Evolutionary conservation across 2,113 vertebrate genomes (phyloP), one percentile per base, ranked within the genome.

Genomic region (Trochalopteron elliotii): DNA sequence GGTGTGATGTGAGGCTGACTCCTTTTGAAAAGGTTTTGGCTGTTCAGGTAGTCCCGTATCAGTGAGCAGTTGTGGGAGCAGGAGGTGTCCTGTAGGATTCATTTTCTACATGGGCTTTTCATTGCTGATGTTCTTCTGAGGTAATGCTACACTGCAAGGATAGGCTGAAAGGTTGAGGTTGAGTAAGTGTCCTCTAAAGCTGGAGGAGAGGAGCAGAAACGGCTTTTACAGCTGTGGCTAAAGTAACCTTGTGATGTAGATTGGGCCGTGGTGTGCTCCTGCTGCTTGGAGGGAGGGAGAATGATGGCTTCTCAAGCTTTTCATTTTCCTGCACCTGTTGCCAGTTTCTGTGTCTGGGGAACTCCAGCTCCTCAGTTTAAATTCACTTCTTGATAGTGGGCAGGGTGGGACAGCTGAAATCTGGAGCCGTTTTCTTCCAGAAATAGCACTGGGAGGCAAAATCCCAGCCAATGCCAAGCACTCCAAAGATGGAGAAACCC

Each of bases 71-170:
- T 90, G 47, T 11, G 55, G 56, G 33, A 87, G 37, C 33, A 44
- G 77, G 31, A 33, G 69, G 5, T 53, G 31, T 15, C 21, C 30
- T 49, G 23, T 59, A 31, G 49, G 35, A 83, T 50, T 88, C 0
- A 7, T 92, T 79, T 89, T 45, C 49, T 75, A 5, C 20, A 2
- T 0, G 0, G 44, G 8, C 11, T 11, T 55, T 64, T 70, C 2
- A 0, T 53, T 68, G 27, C 25, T 68, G 11, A 15, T 71, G 3
- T 37, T 91, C 3, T 79, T 87, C 22, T 78, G 40, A 50, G 45
- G 23, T 75, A 40, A 19, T n/a, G 45, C 24, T 78, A 0, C 57
- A 6, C 31, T 64, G 22, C 72, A 56, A 77, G 30, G 28, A 33
- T 16, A 40, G 69, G 30, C 76, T 89, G 39, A 59, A 93, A 57